These are phyloP conservation scores for Desmodus rotundus DNA, from an alignment of 2,113 vertebrate genomes.

Conservation along the genomic window DNA sequence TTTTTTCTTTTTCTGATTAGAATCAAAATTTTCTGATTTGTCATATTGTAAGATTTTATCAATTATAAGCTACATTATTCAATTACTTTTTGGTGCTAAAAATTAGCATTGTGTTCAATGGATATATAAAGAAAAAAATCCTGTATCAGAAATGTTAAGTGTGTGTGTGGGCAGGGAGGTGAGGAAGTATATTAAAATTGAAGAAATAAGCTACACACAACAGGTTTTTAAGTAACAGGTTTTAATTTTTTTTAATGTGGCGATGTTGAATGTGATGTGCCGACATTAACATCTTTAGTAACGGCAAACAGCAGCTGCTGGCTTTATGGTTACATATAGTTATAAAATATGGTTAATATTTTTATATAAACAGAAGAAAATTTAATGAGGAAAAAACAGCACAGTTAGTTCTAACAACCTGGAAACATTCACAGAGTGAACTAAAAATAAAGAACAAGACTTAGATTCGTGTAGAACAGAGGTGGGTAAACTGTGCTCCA, in stretches of 20 bases:
- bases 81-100: neutral
- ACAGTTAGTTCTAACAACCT: neutral
- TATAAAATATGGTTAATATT: neutral
- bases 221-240: neutral
- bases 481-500: neutral
- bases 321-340: neutral
- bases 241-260: neutral
- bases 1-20: neutral
- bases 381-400: neutral
- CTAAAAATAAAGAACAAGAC: neutral
- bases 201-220: neutral
- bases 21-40: neutral
- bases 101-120: neutral
- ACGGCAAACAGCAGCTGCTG: neutral
- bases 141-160: neutral
- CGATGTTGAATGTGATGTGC: neutral
- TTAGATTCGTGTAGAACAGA: neutral
- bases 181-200: neutral
- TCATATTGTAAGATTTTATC: neutral
- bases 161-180: too few relatives aligned
- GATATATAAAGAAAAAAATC: neutral
- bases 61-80: neutral
- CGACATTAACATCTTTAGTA: neutral
- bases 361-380: neutral
- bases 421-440: neutral